Evolutionary conservation across 2,888 invertebrate species (phyloP).

Genomic region (Yponomeuta sedellus): DNA sequence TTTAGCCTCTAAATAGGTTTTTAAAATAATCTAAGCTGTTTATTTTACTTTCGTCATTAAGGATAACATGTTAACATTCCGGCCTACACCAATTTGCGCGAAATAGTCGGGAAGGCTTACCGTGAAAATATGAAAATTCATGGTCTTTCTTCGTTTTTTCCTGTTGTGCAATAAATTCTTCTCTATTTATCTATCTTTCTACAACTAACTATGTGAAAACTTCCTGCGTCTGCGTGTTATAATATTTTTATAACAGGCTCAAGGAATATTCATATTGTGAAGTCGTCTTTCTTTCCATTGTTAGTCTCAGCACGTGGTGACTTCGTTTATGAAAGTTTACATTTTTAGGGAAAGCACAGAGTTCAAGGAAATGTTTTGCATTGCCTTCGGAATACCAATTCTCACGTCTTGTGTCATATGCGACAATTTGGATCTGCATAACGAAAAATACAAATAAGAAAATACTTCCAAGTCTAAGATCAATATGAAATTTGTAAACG

Average conservation of each 20-base stretch:
- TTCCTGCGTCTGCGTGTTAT: neutral
- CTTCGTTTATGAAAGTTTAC: neutral
- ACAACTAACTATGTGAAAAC: neutral
- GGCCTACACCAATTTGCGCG: neutral
- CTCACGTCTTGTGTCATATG: neutral
- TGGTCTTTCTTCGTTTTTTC: no score
- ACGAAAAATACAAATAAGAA: no score
- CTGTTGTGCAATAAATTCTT: no score
- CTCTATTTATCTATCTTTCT: no score
- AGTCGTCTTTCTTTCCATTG: neutral
- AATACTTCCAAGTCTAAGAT: no score
- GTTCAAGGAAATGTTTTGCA: neutral
- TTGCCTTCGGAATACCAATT: neutral
- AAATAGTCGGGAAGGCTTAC: neutral
- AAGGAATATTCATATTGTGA: neutral
- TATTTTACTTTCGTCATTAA: no score
- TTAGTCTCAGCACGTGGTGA: neutral
- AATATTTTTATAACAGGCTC: neutral
- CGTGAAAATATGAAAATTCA: no score
- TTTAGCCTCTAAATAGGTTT: no score
- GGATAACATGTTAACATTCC: neutral
- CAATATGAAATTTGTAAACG: no score
- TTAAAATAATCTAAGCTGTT: no score
- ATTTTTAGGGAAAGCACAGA: neutral
- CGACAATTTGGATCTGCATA: no score